Base-by-base conservation (phyloP, 2,888 invertebrate genomes). In the Chesias legatella region DNA sequence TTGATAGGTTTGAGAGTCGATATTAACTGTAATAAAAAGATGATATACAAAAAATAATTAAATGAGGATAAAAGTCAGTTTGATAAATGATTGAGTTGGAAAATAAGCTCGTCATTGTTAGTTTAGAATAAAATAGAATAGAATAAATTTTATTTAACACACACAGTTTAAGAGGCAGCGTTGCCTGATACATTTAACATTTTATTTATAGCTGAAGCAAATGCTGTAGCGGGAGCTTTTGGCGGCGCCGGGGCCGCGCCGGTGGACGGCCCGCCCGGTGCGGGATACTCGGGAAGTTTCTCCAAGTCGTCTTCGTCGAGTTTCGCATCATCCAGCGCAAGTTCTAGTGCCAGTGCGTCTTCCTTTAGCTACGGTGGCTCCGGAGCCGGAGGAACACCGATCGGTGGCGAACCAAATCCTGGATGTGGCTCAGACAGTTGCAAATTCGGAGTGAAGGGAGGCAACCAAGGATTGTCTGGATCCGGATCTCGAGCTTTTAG, bases 251-350 rank as follows among this genome's bases (percentile, higher is more conserved):
- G 64, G 11, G 62, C 48, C 21, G 34, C 72, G 17, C 77, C 81
- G n/a, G 39, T 70, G 4, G 57, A 62, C 34, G 57, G 70, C 33
- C 71, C 79, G 1, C 61, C 59, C 40, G 73, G 71, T 17, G 51
- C 59, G 3, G 83, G 77, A 57, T 78, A 65, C 76, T 72, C 85
- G 48, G 79, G 90, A 69, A 81, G 84, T 67, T 75, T 79, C 67
- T 68, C 89, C 20, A 73, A 84, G 54, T 74, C 88, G 0, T 76
- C 81, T 20, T 66, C 88, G 7, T 76, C 84, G 10, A 88, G 84
- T 51, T 81, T 69, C 27, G 73, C 88, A 8, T 73, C 86, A 24
- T 73, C 83, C 1, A 83, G 85, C 59, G 72, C 86, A 20, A 85
- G 83, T 55, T 67, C 84, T 2, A 82, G 83, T 51, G 68, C 85